These are phyloP conservation scores for Scaptomyza hsui DNA, from an alignment of 1,140 invertebrate genomes.

Conservation along the genomic window DNA sequence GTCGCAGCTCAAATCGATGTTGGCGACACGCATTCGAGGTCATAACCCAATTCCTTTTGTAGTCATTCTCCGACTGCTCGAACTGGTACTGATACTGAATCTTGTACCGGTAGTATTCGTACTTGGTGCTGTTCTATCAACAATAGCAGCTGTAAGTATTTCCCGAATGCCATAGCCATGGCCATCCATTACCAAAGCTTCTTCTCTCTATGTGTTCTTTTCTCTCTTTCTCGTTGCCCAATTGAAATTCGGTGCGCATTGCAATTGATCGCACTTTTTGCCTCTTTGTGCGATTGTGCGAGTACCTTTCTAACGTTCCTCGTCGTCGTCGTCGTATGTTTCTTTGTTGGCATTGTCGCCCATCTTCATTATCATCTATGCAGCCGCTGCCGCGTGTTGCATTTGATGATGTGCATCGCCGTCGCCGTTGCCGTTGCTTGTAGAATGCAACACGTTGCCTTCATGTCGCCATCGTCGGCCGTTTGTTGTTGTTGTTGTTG, in stretches of 20 bases:
- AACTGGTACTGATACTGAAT: constrained; percentile 2
- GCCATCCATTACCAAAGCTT: constrained; percentile 47
- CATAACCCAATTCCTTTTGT: constrained; percentile 81
- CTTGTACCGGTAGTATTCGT: constrained; percentile 3
- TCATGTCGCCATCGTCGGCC: constrained; percentile 33
- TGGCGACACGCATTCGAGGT: constrained; percentile 82
- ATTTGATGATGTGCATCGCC: constrained; percentile 57
- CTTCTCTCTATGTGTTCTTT: background rate
- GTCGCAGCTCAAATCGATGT: constrained; percentile 1
- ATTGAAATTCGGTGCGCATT: constrained; percentile 80
- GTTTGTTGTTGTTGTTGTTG: constrained; percentile 19
- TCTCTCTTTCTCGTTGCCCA: constrained; percentile 45
- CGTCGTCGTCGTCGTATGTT: constrained; percentile 19
- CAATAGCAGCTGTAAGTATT: constrained; percentile 66
- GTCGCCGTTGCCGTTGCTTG: constrained; percentile 9
- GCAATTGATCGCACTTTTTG: constrained; percentile 81
- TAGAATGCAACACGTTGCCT: constrained; percentile 31
- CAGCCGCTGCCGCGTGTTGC: constrained; percentile 60
- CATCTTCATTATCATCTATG: constrained; percentile 72
- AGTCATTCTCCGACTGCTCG: constrained; percentile 34
- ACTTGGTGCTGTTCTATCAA: constrained; percentile 33
- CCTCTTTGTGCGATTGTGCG: constrained; percentile 61
- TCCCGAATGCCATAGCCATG: constrained; percentile 47
- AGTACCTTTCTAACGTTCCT: constrained; percentile 71
- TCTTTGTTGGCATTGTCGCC: constrained; percentile 63